Percentiles rank a stretch among this genome's conserved stretches.
Evolutionary conservation across 2,888 invertebrate species (phyloP).

Genomic region (Ceriagrion tenellum): DNA sequence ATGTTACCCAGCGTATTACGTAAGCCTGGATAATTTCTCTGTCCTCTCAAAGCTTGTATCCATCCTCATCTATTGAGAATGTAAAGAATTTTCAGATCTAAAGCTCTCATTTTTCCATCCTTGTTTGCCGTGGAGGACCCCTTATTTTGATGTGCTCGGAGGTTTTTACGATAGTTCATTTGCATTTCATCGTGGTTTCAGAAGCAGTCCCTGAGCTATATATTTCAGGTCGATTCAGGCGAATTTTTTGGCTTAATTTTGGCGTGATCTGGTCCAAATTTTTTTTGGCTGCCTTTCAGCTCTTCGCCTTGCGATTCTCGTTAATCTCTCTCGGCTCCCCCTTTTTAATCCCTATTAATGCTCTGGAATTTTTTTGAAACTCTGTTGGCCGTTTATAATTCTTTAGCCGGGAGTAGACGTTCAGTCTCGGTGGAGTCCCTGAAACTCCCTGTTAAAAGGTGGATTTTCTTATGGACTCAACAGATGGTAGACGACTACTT

Average conservation of each 20-base stretch:
- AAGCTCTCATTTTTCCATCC: too few relatives aligned
- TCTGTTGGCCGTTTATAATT: background rate
- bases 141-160: background rate
- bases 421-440: background rate
- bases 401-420: background rate
- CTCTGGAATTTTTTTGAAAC: background rate
- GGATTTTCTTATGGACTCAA: background rate
- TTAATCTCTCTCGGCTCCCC: background rate
- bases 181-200: constrained; percentile 2
- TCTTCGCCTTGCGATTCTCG: background rate
- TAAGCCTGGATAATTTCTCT: too few relatives aligned
- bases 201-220: background rate
- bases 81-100: too few relatives aligned
- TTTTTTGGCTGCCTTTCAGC: background rate
- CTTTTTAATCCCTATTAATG: background rate
- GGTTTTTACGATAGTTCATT: background rate
- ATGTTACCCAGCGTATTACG: too few relatives aligned
- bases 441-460: background rate
- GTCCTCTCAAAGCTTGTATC: too few relatives aligned
- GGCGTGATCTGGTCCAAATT: background rate
- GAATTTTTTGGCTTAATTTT: background rate
- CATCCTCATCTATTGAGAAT: too few relatives aligned
- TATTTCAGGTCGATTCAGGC: background rate
- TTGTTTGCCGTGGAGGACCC: background rate
- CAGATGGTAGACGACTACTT: background rate